Evolutionary conservation across 1,140 invertebrate species (phyloP).

Genomic region (Diachasma alloeum): DNA sequence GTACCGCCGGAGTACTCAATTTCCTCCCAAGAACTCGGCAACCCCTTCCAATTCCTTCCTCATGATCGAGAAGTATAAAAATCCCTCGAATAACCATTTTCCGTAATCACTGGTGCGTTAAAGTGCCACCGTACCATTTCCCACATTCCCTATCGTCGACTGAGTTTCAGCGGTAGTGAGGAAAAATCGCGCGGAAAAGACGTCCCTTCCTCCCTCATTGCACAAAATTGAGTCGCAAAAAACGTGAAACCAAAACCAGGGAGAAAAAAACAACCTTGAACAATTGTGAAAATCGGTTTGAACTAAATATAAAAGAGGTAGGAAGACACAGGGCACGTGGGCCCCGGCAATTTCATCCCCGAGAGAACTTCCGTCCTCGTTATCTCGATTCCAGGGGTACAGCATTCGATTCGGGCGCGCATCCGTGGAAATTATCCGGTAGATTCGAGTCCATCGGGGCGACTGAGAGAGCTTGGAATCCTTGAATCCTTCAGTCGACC

Average conservation of each 20-base stretch:
- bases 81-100: neutral
- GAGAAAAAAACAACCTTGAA: slow-evolving; percentile 1
- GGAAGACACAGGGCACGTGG: neutral
- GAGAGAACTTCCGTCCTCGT: slow-evolving; percentile 33
- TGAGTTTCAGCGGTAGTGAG: neutral
- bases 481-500: too few relatives aligned
- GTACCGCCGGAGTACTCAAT: too few relatives aligned
- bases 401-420: slow-evolving; percentile 1
- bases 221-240: neutral
- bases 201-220: neutral
- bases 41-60: neutral
- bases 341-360: slow-evolving; percentile 23
- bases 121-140: neutral
- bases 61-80: neutral
- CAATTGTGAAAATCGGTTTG: neutral
- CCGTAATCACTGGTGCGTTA: slow-evolving; percentile 13
- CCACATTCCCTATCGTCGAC: too few relatives aligned
- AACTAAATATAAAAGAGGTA: neutral
- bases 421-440: slow-evolving; percentile 18
- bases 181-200: slow-evolving; percentile 17
- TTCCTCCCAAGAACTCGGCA: too few relatives aligned
- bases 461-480: neutral
- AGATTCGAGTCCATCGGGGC: neutral
- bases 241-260: neutral
- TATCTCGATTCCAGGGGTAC: slow-evolving; percentile 33